Evolutionary conservation across 1,140 invertebrate genomes (phyloP).

Genomic region (Steinernema feltiae): DNA sequence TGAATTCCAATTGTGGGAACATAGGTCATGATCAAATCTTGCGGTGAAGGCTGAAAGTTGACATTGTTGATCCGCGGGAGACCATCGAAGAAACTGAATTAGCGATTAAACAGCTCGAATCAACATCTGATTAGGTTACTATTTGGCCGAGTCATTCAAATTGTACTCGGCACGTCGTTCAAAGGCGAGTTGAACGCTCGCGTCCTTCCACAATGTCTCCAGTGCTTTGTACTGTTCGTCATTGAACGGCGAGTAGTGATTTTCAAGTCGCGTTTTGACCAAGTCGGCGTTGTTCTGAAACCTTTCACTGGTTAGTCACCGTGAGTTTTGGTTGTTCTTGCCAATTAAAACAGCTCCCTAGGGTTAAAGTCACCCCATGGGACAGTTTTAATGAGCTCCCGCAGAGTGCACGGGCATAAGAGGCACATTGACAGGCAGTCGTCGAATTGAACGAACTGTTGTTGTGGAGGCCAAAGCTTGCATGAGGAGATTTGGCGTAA

Average conservation of each 20-base stretch:
- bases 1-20: conserved; percentile 33
- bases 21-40: conserved; percentile 32
- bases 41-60: conserved; percentile 24
- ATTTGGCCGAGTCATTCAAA: conserved; percentile 36
- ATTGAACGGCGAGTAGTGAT: conserved; percentile 24
- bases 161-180: conserved; percentile 22
- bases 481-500: too few species aligned
- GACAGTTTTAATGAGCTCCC: too few species aligned
- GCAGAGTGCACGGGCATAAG: too few species aligned
- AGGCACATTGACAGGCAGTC: too few species aligned
- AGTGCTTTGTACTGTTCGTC: conserved; percentile 21
- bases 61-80: conserved; percentile 19
- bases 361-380: too few species aligned
- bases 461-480: too few species aligned
- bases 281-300: conserved; percentile 19
- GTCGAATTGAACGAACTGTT: too few species aligned
- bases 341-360: too few species aligned
- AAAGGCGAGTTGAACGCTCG: conserved; percentile 23
- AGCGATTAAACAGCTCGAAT: not conserved
- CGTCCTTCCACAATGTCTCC: conserved; percentile 23
- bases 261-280: conserved; percentile 14
- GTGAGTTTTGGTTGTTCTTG: too few species aligned
- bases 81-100: conserved; percentile 23
- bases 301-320: too few species aligned
- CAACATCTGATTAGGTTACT: conserved; percentile 15